Evolutionary conservation across 1,140 invertebrate genomes (phyloP).

Genomic region (Macrotrachela quadricornifera): DNA sequence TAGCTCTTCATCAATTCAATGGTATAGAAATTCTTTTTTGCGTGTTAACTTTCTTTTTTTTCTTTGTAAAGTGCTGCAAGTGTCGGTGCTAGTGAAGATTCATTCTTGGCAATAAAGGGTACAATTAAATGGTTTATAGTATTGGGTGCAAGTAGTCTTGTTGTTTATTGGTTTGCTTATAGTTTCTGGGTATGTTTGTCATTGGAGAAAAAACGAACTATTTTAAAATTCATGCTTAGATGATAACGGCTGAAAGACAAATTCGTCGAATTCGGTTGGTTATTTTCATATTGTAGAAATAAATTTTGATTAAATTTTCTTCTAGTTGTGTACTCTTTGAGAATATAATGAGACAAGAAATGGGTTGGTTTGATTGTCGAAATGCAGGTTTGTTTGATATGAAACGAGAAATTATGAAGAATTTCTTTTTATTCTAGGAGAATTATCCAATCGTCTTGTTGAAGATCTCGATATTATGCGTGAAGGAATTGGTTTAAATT

Average conservation of each 20-base stretch:
- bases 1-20: not conserved
- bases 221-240: conserved; percentile 11
- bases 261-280: conserved; percentile 16
- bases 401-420: too few species aligned
- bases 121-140: too few species aligned
- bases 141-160: too few species aligned
- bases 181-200: too few species aligned
- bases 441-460: not conserved
- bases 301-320: too few species aligned
- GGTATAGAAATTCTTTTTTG: not conserved
- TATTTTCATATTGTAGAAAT: too few species aligned
- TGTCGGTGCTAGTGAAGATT: too few species aligned
- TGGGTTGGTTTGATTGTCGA: conserved; percentile 69
- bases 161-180: too few species aligned
- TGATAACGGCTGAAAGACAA: conserved; percentile 19
- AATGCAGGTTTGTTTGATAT: conserved; percentile 47
- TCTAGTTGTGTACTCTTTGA: conserved; percentile 37
- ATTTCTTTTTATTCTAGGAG: not conserved
- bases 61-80: too few species aligned
- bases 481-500: conserved; percentile 69
- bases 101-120: too few species aligned
- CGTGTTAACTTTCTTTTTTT: not conserved
- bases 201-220: too few species aligned
- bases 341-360: conserved; percentile 60
- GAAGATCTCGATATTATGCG: conserved; percentile 58